Base-by-base conservation (phyloP, 2,113 vertebrate genomes). In the Myotis brandtii region DNA sequence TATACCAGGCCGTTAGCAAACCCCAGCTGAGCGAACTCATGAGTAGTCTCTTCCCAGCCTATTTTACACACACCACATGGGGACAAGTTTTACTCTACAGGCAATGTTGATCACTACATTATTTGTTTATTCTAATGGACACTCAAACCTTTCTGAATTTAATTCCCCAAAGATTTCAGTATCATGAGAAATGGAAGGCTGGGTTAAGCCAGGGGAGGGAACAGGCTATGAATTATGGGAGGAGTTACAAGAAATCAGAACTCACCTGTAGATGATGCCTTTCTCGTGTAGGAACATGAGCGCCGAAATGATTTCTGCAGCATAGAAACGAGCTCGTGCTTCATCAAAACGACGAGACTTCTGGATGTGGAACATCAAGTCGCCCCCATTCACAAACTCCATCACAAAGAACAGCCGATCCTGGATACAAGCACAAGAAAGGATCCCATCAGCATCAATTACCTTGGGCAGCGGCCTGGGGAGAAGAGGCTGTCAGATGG, bases 321-420 rank as follows among this genome's bases (percentile, higher is more conserved):
- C 99, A 59, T 99, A 99, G 98, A 99, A 99, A 32, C 99, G 98
- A 1, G 99, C 99, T 54, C 99, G 98, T 11, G 98, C 98, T 96
- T 99, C 99, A 2, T 99, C 99, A 56, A 99, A 99, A 93, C 99
- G 99, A 79, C 99, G 99, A 1, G 99, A 99, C 98, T 99, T 99
- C 98, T 99, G 99, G 95, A 99, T 99, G 97, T 99, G 99, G 98
- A 99, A 99, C 99, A 99, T 99, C 96, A 99, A 97, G 93, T 99
- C 99, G 0, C 99, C 99, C 0, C 99, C 99, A 1, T 99, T 99
- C 85, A 99, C 99, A 94, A 99, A 99, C 98, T 99, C 99, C 99
- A 99, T 99, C 97, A 99, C 99, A 20, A 99, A 99, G 98, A 99
- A 99, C 90, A 99, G 98, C 30, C 99, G 99, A 91, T 99, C 99